These are phyloP conservation scores for Champsocephalus esox DNA, from an alignment of 2,797 vertebrate species.

Conservation along the genomic window DNA sequence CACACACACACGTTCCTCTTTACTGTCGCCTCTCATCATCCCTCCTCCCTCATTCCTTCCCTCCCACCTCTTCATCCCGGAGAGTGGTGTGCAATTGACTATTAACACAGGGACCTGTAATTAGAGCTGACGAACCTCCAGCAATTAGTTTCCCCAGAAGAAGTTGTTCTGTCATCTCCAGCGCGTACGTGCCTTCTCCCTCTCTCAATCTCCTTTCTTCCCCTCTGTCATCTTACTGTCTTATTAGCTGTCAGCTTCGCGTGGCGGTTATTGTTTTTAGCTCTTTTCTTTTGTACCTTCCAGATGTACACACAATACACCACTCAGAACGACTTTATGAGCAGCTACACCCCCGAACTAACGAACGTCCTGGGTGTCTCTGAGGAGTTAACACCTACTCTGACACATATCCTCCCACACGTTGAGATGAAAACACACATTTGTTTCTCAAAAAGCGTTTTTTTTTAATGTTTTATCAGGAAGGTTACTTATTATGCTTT, in stretches of 20 bases:
- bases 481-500: too few species aligned
- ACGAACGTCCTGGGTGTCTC: constrained; percentile 36
- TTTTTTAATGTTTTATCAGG: not conserved
- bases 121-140: constrained; percentile 82
- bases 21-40: constrained; percentile 51
- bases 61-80: constrained; percentile 63
- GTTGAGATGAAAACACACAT: constrained; percentile 58
- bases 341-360: constrained; percentile 51
- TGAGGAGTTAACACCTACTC: constrained; percentile 56
- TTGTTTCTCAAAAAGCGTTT: constrained; percentile 6
- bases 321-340: constrained; percentile 52
- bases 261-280: constrained; percentile 62
- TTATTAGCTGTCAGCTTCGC: constrained; percentile 61
- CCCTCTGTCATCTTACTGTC: constrained; percentile 67
- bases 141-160: constrained; percentile 82
- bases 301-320: constrained; percentile 65
- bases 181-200: constrained; percentile 60
- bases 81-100: constrained; percentile 77
- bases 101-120: constrained; percentile 84
- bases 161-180: constrained; percentile 78
- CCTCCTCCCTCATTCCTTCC: constrained; percentile 48
- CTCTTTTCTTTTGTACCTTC: constrained; percentile 58
- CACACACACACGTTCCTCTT: constrained; percentile 14
- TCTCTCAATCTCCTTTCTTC: constrained; percentile 56
- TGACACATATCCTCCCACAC: constrained; percentile 53